Evolutionary conservation across 2,113 vertebrate genomes (phyloP), one percentile per base, ranked within the genome.

Genomic region (Sander vitreus): DNA sequence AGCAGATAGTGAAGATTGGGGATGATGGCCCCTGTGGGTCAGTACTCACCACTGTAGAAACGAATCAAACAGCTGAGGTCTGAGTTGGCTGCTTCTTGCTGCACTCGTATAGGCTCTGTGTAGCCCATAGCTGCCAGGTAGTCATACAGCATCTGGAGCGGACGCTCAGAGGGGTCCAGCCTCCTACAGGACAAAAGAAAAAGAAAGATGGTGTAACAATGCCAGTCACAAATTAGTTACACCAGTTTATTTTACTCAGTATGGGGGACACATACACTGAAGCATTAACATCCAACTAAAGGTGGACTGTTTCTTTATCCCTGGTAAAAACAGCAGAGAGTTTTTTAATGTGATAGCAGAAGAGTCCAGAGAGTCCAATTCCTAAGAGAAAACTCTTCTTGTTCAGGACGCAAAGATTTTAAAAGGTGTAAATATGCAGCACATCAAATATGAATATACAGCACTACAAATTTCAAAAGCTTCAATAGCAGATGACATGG

Each of bases 31-130:
- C 10, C 53, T 1, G 5, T 27, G 47, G 5, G 25, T 60, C 55
- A 59, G 63, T 71, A 95, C 97, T 98, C 97, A 98, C 98, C 97
- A 63, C 95, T 96, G 93, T 97, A 98, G 93, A 98, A 99, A 71
- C 97, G 96, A 73, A 99, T 97, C 97, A 99, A 97, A 90, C 98
- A 99, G 96, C 97, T 96, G 75, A 99, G 97, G 92, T 99, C 98
- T 23, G 97, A 96, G 89, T 98, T 96, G 75, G 97, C 95, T 2
- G 97, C 97, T 91, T 99, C 98, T 48, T 97, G 96, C 89, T 99
- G 98, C 80, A 98, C 94, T 67, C 97, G 96, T n/a, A 93, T 83
- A 33, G 96, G 95, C 88, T 98, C 97, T 9, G 96, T 89, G 23
- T 97, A 99, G 54, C 98, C 98, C 94, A 99, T 85, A 1, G 94